phyloP scores from a whole-genome alignment of 37 sponge, comb jelly and placozoan species.

The Diacarnus erythraeanus region DNA sequence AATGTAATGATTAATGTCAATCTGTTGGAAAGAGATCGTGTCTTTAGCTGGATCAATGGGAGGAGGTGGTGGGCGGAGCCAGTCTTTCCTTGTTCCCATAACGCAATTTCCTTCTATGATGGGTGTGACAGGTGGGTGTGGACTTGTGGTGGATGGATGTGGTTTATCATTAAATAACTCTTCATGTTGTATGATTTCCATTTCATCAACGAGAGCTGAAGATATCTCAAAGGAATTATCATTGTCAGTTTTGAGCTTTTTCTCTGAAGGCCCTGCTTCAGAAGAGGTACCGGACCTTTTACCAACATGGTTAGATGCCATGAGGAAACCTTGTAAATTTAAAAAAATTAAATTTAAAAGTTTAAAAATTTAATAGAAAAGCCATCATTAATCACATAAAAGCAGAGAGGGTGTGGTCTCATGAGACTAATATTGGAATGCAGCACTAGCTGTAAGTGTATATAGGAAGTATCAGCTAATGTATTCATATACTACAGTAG shows the following conservation, averaged over 20 bases:
- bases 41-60: slow-evolving; percentile 34
- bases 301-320: not conserved
- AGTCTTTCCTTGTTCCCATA: not conserved
- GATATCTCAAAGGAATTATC: not conserved
- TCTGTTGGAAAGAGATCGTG: slow-evolving; percentile 81
- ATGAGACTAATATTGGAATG: too few relatives aligned
- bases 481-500: too few relatives aligned
- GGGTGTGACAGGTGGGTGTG: not conserved
- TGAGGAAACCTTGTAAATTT: too few relatives aligned
- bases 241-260: not conserved
- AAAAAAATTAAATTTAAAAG: too few relatives aligned
- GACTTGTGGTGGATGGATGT: not conserved
- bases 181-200: not conserved
- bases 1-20: slow-evolving; percentile 87
- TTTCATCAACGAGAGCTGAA: slow-evolving; percentile 4
- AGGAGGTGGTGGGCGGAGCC: slow-evolving; percentile 47
- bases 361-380: too few relatives aligned
- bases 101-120: not conserved
- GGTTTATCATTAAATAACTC: too few relatives aligned
- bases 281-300: not conserved
- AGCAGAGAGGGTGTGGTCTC: too few relatives aligned
- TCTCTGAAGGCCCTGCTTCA: not conserved
- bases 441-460: too few relatives aligned
- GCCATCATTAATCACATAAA: too few relatives aligned
- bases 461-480: too few relatives aligned